Evolutionary conservation across 2,113 vertebrate genomes (phyloP), one percentile per base, ranked within the genome.

Genomic region (Solenodon paradoxus): DNA sequence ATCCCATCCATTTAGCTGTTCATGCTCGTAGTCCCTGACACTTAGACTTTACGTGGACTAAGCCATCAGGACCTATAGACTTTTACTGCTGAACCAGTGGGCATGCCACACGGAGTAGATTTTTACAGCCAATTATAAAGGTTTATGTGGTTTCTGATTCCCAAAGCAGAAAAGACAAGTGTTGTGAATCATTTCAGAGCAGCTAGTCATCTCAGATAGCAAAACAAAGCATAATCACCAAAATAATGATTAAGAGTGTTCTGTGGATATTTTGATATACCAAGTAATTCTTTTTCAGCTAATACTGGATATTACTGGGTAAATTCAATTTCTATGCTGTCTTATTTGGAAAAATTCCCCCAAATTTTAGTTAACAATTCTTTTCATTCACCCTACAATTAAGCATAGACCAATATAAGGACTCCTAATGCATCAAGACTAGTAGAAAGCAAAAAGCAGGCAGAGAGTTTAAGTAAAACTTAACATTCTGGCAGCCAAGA

Each of bases 311-410:
- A 86, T 57, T 63, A 84, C 9, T 78, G 6, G 51, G 80, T 75
- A 85, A 64, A 85, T 95, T 88, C 30, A 88, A 42, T 90, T 96
- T 59, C 68, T 40, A 87, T 40, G 22, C 53, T 57, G 13, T 26
- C 51, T 75, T 64, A 64, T 42, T 85, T 72, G 42, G 49, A 59
- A 86, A 85, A 55, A 3, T 55, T 55, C 55, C 83, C 22, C 38
- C 49, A 85, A n/a, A 26, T 84, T 92, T 71, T 5, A 5, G 26
- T n/a, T 74, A 71, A 57, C 63, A 88, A 16, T 61, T 95, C 64
- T 69, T 88, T 90, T 77, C 64, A 81, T 3, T 91, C 9, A 9
- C 51, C 40, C 35, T 79, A 64, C n/a, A 59, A 69, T 63, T 57
- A 92, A 84, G 38, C 75, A 83, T 9, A 71, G 55, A 59, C 9